Base-by-base conservation (phyloP, 2,797 vertebrate genomes). In the Microctenopoma stevenorrisi region DNA sequence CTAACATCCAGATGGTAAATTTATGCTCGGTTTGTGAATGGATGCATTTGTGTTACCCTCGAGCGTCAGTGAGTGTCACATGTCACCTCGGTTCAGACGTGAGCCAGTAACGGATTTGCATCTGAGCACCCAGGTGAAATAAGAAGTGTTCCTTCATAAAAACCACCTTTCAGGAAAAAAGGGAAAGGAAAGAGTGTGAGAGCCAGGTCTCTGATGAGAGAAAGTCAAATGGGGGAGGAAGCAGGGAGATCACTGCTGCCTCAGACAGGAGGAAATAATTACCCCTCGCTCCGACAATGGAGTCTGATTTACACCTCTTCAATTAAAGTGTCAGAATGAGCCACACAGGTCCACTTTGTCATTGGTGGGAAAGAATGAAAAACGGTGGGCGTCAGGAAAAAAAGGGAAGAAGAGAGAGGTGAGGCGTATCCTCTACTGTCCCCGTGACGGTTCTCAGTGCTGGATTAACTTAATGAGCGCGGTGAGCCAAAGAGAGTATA, bases 301-400 rank as follows among this genome's bases (percentile, higher is more conserved):
- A 74, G 75, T 55, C 76, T 87, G 88, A 93, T 90, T 92, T 91
- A 93, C 70, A 47, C 84, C 84, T 85, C 79, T 72, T 76, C 82
- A 88, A 89, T 92, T 88, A 90, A 93, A 91, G 79, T 84, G 89
- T 90, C 90, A 89, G 78, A 72, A 70, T 55, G 64, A 74, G 74
- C n/a, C 12, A 56, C 3, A 47, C 46, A 38, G 73, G 51, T 38
- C 73, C 50, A 64, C 43, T 52, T 16, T n/a, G 7, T 77, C 51
- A 68, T 46, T 68, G 69, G 72, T 60, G 54, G 60, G 46, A 59
- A 43, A 54, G 53, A 72, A 76, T 35, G 53, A 53, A 68, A 73
- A 71, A 63, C 50, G 56, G 68, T 58, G 75, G 53, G 64, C 7
- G 78, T 61, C 58, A 59, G 16, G 4, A 46, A 46, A 44, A 42